phyloP scores from a whole-genome alignment of 2,888 invertebrate species.

The Busseola fusca region DNA sequence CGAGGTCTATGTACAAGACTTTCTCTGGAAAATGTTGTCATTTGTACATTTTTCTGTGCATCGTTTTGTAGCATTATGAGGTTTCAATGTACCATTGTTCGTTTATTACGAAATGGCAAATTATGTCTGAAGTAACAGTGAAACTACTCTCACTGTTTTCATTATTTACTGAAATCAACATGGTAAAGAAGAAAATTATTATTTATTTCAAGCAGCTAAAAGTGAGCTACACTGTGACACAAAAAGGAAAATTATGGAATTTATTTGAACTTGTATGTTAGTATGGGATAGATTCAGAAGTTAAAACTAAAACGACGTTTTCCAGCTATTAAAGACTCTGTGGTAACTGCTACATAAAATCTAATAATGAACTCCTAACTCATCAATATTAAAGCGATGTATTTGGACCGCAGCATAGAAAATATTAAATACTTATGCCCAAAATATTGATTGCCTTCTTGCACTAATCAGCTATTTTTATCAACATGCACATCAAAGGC shows the following conservation, averaged over 20 bases:
- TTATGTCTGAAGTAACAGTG: constrained; percentile 22
- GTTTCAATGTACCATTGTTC: constrained; percentile 57
- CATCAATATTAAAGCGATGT: not conserved
- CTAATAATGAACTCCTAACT: not conserved
- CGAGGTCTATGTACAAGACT: constrained; percentile 39
- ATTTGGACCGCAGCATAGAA: not conserved
- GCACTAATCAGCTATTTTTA: constrained; percentile 34
- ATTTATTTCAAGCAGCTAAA: constrained; percentile 1
- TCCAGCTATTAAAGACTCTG: not conserved
- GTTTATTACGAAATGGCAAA: constrained; percentile 38
- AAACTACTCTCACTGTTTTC: constrained; percentile 47
- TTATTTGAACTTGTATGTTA: not conserved
- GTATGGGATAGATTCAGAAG: not conserved
- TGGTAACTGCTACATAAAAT: not conserved
- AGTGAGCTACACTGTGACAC: not conserved
- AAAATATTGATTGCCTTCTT: not conserved
- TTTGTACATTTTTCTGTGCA: constrained; percentile 42
- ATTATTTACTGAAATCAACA: constrained; percentile 3
- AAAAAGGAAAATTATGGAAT: not conserved
- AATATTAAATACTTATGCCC: not conserved
- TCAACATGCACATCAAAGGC: constrained; percentile 28
- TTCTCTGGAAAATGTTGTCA: constrained; percentile 47
- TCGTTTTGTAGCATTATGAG: constrained; percentile 39
- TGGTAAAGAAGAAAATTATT: not conserved
- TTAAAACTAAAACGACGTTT: not conserved